Percentiles rank a stretch among this genome's conserved stretches.
Evolutionary conservation across 2,797 vertebrate species (phyloP).

Genomic region (Oreochromis mossambicus): DNA sequence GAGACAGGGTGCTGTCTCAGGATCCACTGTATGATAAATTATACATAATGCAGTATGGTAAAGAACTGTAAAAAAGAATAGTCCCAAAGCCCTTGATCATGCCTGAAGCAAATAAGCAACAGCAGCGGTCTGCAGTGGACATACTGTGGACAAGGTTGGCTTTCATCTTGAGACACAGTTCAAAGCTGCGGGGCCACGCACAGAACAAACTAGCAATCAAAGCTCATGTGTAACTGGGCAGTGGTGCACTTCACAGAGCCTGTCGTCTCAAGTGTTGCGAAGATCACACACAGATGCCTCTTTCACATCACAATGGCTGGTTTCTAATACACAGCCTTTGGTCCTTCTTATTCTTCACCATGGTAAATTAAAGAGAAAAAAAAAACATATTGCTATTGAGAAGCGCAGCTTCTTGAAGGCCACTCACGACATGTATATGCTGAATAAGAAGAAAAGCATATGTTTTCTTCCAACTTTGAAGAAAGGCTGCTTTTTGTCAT

Average conservation of each 20-base stretch:
- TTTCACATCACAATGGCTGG: conserved; percentile 60
- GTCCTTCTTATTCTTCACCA: conserved; percentile 60
- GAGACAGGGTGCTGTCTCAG: conserved; percentile 40
- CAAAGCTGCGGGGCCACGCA: conserved; percentile 56
- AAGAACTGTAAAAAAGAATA: conserved; percentile 44
- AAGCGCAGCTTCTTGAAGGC: conserved; percentile 36
- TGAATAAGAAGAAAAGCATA: conserved; percentile 52
- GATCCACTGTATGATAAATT: conserved; percentile 72
- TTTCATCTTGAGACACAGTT: conserved; percentile 75
- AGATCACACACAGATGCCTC: conserved; percentile 64
- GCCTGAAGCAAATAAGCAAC: conserved; percentile 68
- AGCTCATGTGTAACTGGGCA: conserved; percentile 72
- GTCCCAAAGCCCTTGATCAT: conserved; percentile 59
- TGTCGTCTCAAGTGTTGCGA: conserved; percentile 48
- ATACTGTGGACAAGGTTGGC: conserved; percentile 68
- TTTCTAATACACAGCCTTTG: conserved; percentile 53
- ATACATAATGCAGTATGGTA: conserved; percentile 68
- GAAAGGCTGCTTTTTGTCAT: conserved; percentile 5
- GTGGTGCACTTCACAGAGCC: conserved; percentile 67
- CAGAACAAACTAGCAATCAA: conserved; percentile 78
- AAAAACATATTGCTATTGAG: neutral
- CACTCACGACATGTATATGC: conserved; percentile 52
- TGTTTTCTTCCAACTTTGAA: conserved; percentile 37
- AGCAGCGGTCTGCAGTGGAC: conserved; percentile 58
- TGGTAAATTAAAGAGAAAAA: neutral